Conservation (phyloP, 2,113 vertebrate species). For the Lanius collurio region DNA sequence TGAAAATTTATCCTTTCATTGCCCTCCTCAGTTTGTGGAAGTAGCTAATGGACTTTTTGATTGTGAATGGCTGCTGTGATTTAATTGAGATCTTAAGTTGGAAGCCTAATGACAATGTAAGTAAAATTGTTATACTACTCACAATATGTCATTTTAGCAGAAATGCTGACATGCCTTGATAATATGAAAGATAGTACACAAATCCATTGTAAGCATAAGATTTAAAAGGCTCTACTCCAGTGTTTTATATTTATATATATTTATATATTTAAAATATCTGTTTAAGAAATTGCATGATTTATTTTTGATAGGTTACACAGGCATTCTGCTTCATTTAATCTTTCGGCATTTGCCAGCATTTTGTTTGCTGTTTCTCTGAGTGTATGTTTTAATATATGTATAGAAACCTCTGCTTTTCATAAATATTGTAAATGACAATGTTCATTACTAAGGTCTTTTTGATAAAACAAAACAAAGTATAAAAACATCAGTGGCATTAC, state of each 20-base stretch:
- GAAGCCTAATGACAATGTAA: not conserved
- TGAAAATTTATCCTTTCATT: not conserved
- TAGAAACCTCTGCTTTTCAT: not conserved
- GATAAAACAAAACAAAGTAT: not conserved
- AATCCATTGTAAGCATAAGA: not conserved
- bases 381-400: not conserved
- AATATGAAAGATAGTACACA: not conserved
- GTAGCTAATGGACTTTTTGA: not conserved
- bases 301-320: not conserved
- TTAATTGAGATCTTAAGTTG: not conserved
- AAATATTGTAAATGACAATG: not conserved
- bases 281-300: not conserved
- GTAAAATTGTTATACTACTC: not conserved
- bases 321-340: not conserved
- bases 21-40: not conserved
- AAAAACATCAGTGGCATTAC: not conserved
- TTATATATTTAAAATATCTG: not conserved
- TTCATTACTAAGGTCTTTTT: not conserved
- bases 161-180: not conserved
- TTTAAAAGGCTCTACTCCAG: not conserved
- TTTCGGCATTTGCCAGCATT: not conserved
- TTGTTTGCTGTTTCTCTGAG: not conserved
- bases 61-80: not conserved
- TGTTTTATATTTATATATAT: not conserved
- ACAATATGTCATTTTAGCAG: not conserved